A percentile compares a stretch with the other conserved stretches of the same genome.
phyloP scores from a whole-genome alignment of 2,113 vertebrate genomes.

The Mirza zaza region DNA sequence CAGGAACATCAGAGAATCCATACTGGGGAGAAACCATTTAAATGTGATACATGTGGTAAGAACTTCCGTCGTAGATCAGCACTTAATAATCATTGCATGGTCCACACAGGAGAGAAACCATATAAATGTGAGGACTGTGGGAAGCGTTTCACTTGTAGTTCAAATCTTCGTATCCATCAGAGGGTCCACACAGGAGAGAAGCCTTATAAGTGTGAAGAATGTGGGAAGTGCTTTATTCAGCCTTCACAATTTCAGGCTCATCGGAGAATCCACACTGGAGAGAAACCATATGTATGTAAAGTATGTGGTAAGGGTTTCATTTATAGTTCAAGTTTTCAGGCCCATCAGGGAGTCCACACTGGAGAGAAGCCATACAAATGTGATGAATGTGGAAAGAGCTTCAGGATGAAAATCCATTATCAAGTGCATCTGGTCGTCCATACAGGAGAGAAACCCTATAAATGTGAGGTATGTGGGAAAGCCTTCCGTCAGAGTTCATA shows the following conservation, averaged over 20 bases:
- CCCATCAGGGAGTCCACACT: background rate
- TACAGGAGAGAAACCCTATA: conserved; percentile 2
- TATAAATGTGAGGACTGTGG: conserved; percentile 1
- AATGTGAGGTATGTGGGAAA: conserved; percentile 29
- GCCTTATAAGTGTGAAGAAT: conserved; percentile 64
- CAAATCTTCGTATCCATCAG: background rate
- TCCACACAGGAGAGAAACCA: background rate
- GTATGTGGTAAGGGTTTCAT: conserved; percentile 43
- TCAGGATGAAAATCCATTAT: background rate
- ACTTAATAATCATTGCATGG: conserved; percentile 83
- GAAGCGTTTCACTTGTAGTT: background rate
- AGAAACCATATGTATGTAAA: background rate
- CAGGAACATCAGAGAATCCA: conserved; percentile 85
- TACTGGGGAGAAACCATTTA: conserved; percentile 72
- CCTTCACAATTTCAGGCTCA: conserved; percentile 45
- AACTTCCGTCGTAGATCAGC: conserved; percentile 88
- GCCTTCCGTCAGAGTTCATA: conserved; percentile 46
- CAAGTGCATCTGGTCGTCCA: conserved; percentile 18
- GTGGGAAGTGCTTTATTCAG: conserved; percentile 81
- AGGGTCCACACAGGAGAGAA: background rate
- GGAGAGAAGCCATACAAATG: background rate
- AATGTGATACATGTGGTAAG: conserved; percentile 83
- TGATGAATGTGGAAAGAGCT: background rate
- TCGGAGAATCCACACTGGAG: conserved; percentile 24
- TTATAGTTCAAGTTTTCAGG: background rate